These are phyloP conservation scores for Nannoperca obscura DNA, from an alignment of 2,797 vertebrate genomes.

Conservation along the genomic window DNA sequence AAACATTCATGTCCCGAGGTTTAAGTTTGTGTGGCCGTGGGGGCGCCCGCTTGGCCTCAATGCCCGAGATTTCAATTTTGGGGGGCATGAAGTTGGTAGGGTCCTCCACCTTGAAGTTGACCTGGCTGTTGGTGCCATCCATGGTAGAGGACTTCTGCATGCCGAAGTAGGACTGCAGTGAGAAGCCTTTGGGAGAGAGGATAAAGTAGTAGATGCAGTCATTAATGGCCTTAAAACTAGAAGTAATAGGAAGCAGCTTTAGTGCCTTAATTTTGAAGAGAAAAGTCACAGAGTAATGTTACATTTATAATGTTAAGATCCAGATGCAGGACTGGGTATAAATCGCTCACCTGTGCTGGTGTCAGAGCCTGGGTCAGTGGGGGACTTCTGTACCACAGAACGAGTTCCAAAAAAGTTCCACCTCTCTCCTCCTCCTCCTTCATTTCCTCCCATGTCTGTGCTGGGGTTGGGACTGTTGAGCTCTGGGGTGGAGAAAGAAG, in stretches of 20 bases:
- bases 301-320: background rate
- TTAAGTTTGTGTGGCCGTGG: constrained; percentile 91
- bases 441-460: constrained; percentile 83
- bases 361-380: constrained; percentile 85
- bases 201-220: background rate
- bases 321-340: background rate
- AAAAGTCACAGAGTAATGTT: too few relatives aligned
- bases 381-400: constrained; percentile 84
- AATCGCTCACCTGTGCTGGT: constrained; percentile 73
- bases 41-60: constrained; percentile 85
- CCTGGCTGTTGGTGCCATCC: constrained; percentile 90
- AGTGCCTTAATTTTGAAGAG: background rate
- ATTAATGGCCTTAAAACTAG: constrained; percentile 1
- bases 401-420: constrained; percentile 85
- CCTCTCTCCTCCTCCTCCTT: constrained; percentile 81
- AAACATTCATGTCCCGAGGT: constrained; percentile 94
- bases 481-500: constrained; percentile 68
- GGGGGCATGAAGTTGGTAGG: constrained; percentile 86
- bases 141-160: constrained; percentile 92
- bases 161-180: constrained; percentile 91
- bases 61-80: constrained; percentile 87
- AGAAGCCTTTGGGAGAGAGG: constrained; percentile 84
- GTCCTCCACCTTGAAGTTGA: constrained; percentile 87
- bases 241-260: background rate
- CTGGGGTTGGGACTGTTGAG: constrained; percentile 43